phyloP scores from a whole-genome alignment of 2,797 vertebrate species.

The Xiphorhynchus erythropygius region DNA sequence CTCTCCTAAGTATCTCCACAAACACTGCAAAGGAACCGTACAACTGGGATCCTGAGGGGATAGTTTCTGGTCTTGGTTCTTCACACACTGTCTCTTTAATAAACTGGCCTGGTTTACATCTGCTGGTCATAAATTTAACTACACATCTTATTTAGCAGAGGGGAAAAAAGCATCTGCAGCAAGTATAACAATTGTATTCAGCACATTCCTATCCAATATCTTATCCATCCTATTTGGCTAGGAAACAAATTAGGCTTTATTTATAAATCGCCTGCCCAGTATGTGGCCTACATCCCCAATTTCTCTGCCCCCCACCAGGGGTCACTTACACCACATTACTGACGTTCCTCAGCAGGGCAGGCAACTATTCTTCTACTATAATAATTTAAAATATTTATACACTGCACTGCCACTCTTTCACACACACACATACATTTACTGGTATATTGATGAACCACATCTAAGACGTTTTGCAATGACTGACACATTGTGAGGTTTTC shows the following conservation, averaged over 20 bases:
- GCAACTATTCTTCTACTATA: slow-evolving; percentile 89
- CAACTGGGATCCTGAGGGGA: background rate
- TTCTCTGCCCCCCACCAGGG: slow-evolving; percentile 76
- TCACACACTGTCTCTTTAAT: background rate
- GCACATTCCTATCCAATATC: background rate
- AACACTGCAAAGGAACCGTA: background rate
- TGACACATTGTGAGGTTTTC: slow-evolving; percentile 31
- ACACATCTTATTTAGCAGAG: background rate
- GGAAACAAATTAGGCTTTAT: background rate
- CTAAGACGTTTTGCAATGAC: slow-evolving; percentile 74
- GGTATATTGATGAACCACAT: slow-evolving; percentile 81
- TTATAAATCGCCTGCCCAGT: background rate
- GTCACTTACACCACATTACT: slow-evolving; percentile 87
- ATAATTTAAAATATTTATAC: slow-evolving; percentile 95
- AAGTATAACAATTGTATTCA: background rate
- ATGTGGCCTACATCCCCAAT: rapidly evolving
- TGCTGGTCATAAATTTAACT: background rate
- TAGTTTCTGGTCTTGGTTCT: background rate
- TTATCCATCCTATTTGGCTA: background rate
- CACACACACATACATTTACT: slow-evolving; percentile 78
- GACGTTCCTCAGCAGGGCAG: slow-evolving; percentile 82
- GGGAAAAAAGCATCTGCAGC: background rate
- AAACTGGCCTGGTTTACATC: background rate
- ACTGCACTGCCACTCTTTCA: slow-evolving; percentile 86
- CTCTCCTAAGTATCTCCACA: background rate